Evolutionary conservation across 2,888 invertebrate species (phyloP).

Genomic region (Parochlus steinenii): DNA sequence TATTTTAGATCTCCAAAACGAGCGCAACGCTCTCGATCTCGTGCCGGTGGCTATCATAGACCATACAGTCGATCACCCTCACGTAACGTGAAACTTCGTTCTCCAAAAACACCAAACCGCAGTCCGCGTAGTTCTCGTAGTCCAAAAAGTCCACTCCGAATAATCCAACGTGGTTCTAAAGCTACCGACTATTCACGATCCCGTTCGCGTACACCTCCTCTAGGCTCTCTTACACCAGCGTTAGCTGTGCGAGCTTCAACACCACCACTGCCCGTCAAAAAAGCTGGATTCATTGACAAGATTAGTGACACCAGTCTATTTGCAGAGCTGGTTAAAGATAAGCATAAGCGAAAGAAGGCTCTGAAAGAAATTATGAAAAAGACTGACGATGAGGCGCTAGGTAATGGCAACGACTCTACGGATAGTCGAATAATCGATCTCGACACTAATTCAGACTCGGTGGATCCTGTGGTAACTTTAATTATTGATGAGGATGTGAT

Average conservation of each 20-base stretch:
- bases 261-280: conserved; percentile 27
- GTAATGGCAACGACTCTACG: background rate
- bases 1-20: conserved; percentile 31
- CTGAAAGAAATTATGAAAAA: conserved; percentile 25
- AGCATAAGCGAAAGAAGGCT: conserved; percentile 64
- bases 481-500: conserved; percentile 26
- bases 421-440: too few relatives aligned
- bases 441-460: too few relatives aligned
- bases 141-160: too few relatives aligned
- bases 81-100: conserved; percentile 17
- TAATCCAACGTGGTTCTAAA: too few relatives aligned
- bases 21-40: conserved; percentile 32
- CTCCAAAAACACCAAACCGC: conserved; percentile 15
- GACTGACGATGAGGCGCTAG: background rate
- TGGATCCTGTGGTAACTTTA: too few relatives aligned
- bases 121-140: conserved; percentile 15
- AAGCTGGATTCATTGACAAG: conserved; percentile 55
- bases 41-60: too few relatives aligned
- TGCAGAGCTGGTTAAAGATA: conserved; percentile 74
- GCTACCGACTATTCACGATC: conserved; percentile 4
- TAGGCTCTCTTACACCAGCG: conserved; percentile 16
- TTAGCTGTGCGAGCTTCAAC: conserved; percentile 27
- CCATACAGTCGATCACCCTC: conserved; percentile 24
- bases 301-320: conserved; percentile 80
- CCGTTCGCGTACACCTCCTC: conserved; percentile 5